Percentiles rank a stretch among this genome's conserved stretches.
These are phyloP conservation scores for Echinarachnius parma DNA, from an alignment of 53 echinoderm and acorn worm species.

Conservation along the genomic window DNA sequence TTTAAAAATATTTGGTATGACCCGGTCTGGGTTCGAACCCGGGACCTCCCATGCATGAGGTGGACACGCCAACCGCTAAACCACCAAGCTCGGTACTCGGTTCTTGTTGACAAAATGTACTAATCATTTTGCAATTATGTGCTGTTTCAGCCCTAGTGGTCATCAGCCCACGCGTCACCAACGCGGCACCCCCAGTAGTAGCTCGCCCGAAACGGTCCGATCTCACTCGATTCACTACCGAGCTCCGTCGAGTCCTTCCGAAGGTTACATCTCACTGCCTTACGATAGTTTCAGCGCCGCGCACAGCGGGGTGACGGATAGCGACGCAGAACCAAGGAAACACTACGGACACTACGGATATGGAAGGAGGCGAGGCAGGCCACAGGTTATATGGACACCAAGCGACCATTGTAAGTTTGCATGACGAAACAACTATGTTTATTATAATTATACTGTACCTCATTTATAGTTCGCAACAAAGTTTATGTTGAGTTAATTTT, in stretches of 20 bases:
- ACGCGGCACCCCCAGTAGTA: constrained; percentile 70
- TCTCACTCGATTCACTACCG: constrained; percentile 57
- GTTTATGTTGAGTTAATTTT: no score
- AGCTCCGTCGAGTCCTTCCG: constrained; percentile 82
- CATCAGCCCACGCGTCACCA: constrained; percentile 19
- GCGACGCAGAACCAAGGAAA: constrained; percentile 75
- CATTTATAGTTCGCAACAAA: no score
- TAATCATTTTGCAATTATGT: no score
- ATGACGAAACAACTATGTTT: neutral
- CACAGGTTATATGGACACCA: constrained; percentile 31
- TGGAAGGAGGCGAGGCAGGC: constrained; percentile 8
- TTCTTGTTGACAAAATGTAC: no score
- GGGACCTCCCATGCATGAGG: no score
- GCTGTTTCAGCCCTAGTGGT: constrained; percentile 18
- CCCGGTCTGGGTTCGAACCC: no score
- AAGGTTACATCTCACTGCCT: constrained; percentile 86
- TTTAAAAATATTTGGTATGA: no score
- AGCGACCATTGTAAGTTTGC: constrained; percentile 5
- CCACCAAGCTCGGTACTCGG: no score
- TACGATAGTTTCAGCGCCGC: constrained; percentile 81
- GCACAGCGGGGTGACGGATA: constrained; percentile 79
- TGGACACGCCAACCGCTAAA: no score
- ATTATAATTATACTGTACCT: neutral
- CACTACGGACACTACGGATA: constrained; percentile 43
- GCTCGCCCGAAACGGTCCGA: constrained; percentile 68